These are phyloP conservation scores for Tachystola acroxantha DNA, from an alignment of 2,888 invertebrate species.

Conservation along the genomic window DNA sequence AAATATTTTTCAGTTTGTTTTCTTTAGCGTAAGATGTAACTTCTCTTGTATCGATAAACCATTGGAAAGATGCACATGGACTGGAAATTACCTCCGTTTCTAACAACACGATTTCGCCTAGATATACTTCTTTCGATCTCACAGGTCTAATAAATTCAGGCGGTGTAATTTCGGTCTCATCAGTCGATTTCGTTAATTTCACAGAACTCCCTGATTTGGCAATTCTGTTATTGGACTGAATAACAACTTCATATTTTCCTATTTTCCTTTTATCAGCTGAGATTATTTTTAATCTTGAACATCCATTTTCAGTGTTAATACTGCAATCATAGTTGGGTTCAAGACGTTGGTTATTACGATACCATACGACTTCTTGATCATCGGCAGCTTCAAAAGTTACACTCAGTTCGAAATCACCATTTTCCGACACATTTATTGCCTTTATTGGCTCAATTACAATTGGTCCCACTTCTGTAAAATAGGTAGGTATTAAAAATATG, in stretches of 20 bases:
- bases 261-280: constrained; percentile 85
- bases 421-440: constrained; percentile 84
- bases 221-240: constrained; percentile 87
- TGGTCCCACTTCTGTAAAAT: constrained; percentile 65
- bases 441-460: constrained; percentile 88
- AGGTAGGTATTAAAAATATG: constrained; percentile 12
- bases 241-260: constrained; percentile 93
- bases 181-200: constrained; percentile 81
- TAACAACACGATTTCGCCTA: constrained; percentile 87
- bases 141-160: constrained; percentile 86
- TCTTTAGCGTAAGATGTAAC: constrained; percentile 73
- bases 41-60: constrained; percentile 88
- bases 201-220: constrained; percentile 90
- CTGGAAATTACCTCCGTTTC: constrained; percentile 87
- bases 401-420: constrained; percentile 82
- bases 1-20: constrained; percentile 83
- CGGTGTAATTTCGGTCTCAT: constrained; percentile 80
- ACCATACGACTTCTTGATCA: constrained; percentile 89
- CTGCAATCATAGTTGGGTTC: constrained; percentile 79
- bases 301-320: constrained; percentile 79
- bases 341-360: constrained; percentile 88
- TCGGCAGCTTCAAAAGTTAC: constrained; percentile 83
- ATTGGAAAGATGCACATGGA: constrained; percentile 90
- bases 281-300: constrained; percentile 81
- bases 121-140: constrained; percentile 82